These are phyloP conservation scores for Diaphora mendica DNA, from an alignment of 2,888 invertebrate species.

Conservation along the genomic window DNA sequence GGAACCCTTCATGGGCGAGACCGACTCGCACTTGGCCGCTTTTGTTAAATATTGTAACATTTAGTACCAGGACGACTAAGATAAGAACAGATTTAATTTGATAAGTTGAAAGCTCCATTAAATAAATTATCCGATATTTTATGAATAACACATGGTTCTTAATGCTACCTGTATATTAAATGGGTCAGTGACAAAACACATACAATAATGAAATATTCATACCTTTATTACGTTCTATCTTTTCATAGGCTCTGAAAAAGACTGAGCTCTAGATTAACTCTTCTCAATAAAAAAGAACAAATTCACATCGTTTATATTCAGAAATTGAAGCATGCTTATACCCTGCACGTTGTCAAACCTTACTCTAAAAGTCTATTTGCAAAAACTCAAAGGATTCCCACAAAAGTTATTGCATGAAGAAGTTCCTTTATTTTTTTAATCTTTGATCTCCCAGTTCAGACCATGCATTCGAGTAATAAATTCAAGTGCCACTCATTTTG, in stretches of 20 bases:
- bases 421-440: conserved; percentile 31
- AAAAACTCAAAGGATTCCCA: conserved; percentile 29
- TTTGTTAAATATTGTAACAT: too few relatives aligned
- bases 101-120: too few relatives aligned
- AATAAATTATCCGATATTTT: too few relatives aligned
- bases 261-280: neutral
- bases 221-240: neutral
- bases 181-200: too few relatives aligned
- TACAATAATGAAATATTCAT: neutral
- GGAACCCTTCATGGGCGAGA: too few relatives aligned
- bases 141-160: too few relatives aligned
- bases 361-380: conserved; percentile 43
- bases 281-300: neutral
- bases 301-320: neutral
- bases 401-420: conserved; percentile 32
- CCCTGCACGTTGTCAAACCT: conserved; percentile 37
- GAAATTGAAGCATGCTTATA: neutral
- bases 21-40: too few relatives aligned
- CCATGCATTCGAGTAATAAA: conserved; percentile 17
- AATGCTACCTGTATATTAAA: too few relatives aligned
- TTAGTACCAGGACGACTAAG: too few relatives aligned
- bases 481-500: conserved; percentile 1
- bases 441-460: conserved; percentile 32
- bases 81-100: too few relatives aligned
- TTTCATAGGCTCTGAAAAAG: neutral